These are phyloP conservation scores for Poeciliopsis turrubarensis DNA, from an alignment of 2,113 vertebrate genomes.

Conservation along the genomic window DNA sequence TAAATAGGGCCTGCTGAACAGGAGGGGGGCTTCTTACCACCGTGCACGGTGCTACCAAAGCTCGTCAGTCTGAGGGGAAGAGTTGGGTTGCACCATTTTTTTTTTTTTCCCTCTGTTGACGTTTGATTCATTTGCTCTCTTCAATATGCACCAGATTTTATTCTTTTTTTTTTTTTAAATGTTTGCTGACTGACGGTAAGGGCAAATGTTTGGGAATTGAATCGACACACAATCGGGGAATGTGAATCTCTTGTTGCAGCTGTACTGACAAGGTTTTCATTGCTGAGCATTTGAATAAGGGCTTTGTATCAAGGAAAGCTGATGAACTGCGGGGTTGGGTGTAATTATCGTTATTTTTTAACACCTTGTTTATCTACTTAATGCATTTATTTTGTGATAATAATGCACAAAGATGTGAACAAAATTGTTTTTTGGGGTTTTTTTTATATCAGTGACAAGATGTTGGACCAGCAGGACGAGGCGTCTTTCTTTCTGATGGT, in stretches of 20 bases:
- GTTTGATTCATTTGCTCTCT: conserved; percentile 29
- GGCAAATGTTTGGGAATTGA: conserved; percentile 3
- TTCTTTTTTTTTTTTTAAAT: not conserved
- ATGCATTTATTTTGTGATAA: conserved; percentile 42
- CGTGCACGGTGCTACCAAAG: conserved; percentile 75
- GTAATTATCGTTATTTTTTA: conserved; percentile 55
- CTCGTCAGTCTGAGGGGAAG: conserved; percentile 44
- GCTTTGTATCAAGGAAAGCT: conserved; percentile 68
- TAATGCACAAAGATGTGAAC: conserved; percentile 36
- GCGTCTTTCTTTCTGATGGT: conserved; percentile 23
- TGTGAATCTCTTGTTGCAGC: conserved; percentile 50
- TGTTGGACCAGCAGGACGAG: conserved; percentile 14
- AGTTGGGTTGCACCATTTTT: conserved; percentile 58
- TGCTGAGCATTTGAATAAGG: conserved; percentile 66
- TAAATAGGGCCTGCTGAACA: conserved; percentile 77
- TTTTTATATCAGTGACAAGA: conserved; percentile 15
- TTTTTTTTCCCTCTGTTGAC: conserved; percentile 29
- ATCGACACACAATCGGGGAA: conserved; percentile 34
- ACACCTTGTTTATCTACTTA: conserved; percentile 51
- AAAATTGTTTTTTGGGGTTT: conserved; percentile 23
- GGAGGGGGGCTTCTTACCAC: conserved; percentile 53
- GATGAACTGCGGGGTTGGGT: conserved; percentile 62
- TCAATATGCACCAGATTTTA: conserved; percentile 49
- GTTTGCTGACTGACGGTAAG: conserved; percentile 7
- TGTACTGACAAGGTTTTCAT: conserved; percentile 30